Conservation (phyloP, 2,797 vertebrate genomes). For the Sebastes vulpes region DNA sequence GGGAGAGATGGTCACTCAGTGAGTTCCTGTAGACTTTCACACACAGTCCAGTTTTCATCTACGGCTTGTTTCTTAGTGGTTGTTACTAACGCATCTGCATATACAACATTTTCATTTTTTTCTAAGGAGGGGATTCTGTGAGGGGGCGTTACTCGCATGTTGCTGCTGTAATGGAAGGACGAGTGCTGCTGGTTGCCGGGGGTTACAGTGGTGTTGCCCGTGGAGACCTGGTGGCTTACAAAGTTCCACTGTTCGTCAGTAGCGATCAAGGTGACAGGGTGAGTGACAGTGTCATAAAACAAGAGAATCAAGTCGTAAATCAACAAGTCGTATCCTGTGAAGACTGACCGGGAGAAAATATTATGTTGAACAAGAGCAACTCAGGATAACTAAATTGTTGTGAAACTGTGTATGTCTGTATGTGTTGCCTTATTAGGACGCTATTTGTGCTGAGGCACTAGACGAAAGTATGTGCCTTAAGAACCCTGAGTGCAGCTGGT, state of each 20-base stretch:
- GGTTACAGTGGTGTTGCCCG: constrained; percentile 92
- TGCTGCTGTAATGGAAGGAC: constrained; percentile 91
- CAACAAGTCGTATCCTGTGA: not conserved
- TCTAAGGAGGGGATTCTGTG: constrained; percentile 82
- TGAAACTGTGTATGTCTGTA: constrained; percentile 11
- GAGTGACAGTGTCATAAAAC: constrained; percentile 44
- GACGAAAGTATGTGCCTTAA: constrained; percentile 91
- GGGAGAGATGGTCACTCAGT: constrained; percentile 82
- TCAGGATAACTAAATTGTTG: not conserved
- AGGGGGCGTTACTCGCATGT: constrained; percentile 94
- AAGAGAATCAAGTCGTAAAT: not conserved
- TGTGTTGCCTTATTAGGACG: constrained; percentile 77
- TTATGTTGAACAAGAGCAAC: not conserved
- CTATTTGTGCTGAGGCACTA: constrained; percentile 91
- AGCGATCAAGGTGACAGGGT: constrained; percentile 86
- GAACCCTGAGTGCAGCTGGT: constrained; percentile 95
- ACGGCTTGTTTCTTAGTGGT: not conserved
- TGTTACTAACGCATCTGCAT: not conserved
- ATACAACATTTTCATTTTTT: not conserved
- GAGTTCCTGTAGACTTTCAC: constrained; percentile 45
- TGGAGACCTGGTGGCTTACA: constrained; percentile 92
- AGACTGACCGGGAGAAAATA: not conserved
- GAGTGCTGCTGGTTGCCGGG: constrained; percentile 91
- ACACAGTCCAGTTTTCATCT: not conserved
- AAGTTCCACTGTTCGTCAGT: constrained; percentile 90